phyloP scores from a whole-genome alignment of 1,140 invertebrate species.

The Apis cerana region DNA sequence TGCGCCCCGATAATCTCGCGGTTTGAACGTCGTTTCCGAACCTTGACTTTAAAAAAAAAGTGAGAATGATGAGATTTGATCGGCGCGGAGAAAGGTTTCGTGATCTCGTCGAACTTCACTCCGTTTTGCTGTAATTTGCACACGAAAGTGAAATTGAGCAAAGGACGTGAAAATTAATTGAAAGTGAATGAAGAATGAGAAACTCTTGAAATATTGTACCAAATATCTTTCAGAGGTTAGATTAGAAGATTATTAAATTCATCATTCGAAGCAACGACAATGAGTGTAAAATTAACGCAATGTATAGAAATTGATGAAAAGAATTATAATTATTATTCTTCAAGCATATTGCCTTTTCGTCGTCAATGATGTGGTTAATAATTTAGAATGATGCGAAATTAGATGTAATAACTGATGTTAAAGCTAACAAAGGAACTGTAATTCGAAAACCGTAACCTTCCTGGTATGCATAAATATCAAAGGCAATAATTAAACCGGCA shows the following conservation, averaged over 20 bases:
- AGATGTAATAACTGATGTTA: not conserved
- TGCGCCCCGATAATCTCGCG: not conserved
- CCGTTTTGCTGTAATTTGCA: not conserved
- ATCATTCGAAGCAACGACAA: too few species aligned
- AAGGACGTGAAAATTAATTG: not conserved
- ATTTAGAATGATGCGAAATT: not conserved
- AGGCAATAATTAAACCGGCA: slow-evolving; percentile 25
- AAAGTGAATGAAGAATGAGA: not conserved
- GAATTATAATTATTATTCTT: too few species aligned
- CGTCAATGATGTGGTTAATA: not conserved
- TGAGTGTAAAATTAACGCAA: too few species aligned
- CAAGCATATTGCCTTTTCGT: not conserved
- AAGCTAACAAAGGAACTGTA: not conserved
- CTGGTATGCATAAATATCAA: slow-evolving; percentile 17
- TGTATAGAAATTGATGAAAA: too few species aligned
- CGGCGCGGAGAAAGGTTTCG: not conserved
- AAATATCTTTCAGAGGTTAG: too few species aligned
- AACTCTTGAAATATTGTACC: too few species aligned
- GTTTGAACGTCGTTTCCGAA: not conserved
- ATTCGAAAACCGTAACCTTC: slow-evolving; percentile 28
- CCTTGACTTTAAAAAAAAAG: slow-evolving; percentile 1
- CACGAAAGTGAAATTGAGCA: not conserved
- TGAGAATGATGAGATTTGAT: not conserved
- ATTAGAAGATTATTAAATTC: too few species aligned
- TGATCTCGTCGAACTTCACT: not conserved